Evolutionary conservation across 2,113 vertebrate genomes (phyloP).

Genomic region (Anarhynchus alexandrinus): DNA sequence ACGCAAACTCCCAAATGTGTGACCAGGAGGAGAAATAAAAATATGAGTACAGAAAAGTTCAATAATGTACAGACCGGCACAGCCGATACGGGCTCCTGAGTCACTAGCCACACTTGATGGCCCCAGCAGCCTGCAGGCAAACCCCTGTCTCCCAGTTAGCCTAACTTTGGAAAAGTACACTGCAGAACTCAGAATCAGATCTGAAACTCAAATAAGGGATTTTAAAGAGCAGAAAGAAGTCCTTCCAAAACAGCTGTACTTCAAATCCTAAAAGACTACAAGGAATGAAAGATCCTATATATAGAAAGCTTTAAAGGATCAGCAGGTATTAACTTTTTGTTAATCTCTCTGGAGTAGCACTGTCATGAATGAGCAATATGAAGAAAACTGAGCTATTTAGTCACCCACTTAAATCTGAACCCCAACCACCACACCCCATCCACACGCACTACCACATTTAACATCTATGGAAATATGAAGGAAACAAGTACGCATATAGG

Average conservation of each 20-base stretch:
- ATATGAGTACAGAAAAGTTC: not conserved
- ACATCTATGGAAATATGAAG: accelerated
- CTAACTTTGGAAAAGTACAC: not conserved
- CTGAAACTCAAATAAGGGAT: not conserved
- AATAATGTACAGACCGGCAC: accelerated
- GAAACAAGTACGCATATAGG: accelerated
- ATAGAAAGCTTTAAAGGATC: constrained; percentile 55
- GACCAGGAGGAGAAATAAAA: not conserved
- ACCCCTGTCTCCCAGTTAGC: not conserved
- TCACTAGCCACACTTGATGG: not conserved
- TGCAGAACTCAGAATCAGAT: not conserved
- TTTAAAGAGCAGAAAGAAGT: not conserved
- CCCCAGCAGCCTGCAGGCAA: not conserved
- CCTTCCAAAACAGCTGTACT: not conserved
- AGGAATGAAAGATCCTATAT: not conserved
- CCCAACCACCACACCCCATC: not conserved
- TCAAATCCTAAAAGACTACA: not conserved
- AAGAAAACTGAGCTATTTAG: not conserved
- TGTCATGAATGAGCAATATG: not conserved
- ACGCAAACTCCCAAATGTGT: not conserved
- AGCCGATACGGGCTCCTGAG: accelerated
- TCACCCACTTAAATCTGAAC: not conserved
- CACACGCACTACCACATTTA: not conserved
- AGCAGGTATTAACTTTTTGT: constrained; percentile 44
- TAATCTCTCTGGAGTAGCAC: not conserved